Evolutionary conservation across 1,140 invertebrate species (phyloP).

Genomic region (Brachionus asplanchnoidis): DNA sequence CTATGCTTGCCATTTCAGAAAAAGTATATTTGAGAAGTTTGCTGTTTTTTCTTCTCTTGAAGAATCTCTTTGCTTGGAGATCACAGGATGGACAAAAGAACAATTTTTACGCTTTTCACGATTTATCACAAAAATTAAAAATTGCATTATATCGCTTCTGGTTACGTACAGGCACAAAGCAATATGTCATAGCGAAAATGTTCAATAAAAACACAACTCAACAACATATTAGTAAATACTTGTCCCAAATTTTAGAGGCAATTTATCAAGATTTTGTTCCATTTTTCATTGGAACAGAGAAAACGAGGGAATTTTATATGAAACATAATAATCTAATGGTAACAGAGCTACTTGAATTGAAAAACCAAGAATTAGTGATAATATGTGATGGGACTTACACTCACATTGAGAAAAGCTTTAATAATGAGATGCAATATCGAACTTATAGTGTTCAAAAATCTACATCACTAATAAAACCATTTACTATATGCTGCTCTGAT

Average conservation of each 20-base stretch:
- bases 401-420: not conserved
- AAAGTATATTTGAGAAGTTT: constrained; percentile 12
- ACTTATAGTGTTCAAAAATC: not conserved
- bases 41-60: not conserved
- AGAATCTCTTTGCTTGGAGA: not conserved
- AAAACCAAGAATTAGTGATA: not conserved
- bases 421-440: constrained; percentile 3
- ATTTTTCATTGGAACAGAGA: not conserved
- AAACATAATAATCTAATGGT: constrained; percentile 12
- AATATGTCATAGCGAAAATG: not conserved
- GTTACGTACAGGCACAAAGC: not conserved
- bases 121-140: constrained; percentile 6
- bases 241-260: not conserved
- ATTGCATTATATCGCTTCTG: not conserved
- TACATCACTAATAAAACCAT: not conserved
- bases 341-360: not conserved
- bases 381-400: not conserved
- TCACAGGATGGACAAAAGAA: not conserved
- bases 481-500: constrained; percentile 1
- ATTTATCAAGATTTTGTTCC: constrained; percentile 10
- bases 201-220: not conserved
- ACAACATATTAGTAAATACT: not conserved
- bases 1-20: not conserved
- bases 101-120: not conserved
- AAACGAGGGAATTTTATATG: not conserved